phyloP scores from a whole-genome alignment of 23 tunicate genomes.

The Botrylloides violaceus region DNA sequence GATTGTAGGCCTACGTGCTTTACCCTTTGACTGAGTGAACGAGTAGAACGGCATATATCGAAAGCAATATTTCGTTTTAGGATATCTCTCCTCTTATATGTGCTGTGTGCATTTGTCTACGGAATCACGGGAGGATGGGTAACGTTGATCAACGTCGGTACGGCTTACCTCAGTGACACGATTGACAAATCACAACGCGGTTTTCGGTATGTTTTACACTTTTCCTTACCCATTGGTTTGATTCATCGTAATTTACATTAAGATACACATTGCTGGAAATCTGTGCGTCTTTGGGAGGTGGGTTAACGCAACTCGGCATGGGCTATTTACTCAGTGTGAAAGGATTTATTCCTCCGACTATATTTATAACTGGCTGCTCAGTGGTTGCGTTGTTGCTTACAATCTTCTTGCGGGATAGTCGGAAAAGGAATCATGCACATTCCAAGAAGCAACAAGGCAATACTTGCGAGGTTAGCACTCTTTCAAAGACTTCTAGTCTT shows the following conservation, averaged over 20 bases:
- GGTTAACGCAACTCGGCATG: constrained; percentile 2
- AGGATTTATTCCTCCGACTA: constrained; percentile 3
- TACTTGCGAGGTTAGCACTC: too few species aligned
- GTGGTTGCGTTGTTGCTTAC: background rate
- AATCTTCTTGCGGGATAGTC: background rate
- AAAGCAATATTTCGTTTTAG: background rate
- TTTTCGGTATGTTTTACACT: background rate
- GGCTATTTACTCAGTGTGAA: background rate
- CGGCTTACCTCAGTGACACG: constrained; percentile 10
- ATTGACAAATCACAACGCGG: background rate
- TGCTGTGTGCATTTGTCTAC: background rate
- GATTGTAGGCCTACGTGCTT: too few species aligned
- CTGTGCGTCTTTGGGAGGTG: constrained; percentile 2
- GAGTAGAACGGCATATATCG: too few species aligned
- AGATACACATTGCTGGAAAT: constrained; percentile 9
- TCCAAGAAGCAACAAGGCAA: background rate
- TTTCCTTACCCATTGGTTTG: too few species aligned
- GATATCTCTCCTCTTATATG: background rate
- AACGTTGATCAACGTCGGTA: constrained; percentile 11
- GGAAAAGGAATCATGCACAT: too few species aligned
- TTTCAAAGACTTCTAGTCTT: too few species aligned
- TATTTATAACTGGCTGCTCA: background rate
- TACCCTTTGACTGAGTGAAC: too few species aligned
- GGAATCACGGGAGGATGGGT: constrained; percentile 7
- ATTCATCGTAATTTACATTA: too few species aligned